Evolutionary conservation across 2,888 invertebrate species (phyloP).

Genomic region (Phyllotreta cruciferae): DNA sequence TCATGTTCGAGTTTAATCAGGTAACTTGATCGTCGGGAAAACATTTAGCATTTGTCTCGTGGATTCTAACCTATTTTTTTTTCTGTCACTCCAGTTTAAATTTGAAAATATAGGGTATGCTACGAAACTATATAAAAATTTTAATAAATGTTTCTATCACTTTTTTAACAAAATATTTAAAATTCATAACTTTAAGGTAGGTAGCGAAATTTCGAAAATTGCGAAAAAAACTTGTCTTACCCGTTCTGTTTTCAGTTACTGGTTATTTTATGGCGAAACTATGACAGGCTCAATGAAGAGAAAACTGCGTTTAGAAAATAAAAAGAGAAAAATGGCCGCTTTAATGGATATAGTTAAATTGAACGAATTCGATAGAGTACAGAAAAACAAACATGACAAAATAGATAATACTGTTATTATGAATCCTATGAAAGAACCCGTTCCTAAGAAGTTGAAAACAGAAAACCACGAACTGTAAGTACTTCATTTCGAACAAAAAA

Average conservation of each 20-base stretch:
- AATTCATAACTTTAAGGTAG: conserved; percentile 44
- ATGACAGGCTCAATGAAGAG: conserved; percentile 63
- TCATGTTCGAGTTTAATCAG: conserved; percentile 32
- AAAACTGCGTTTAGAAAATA: conserved; percentile 66
- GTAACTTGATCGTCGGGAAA: conserved; percentile 31
- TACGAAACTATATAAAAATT: conserved; percentile 48
- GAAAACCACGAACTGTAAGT: conserved; percentile 38
- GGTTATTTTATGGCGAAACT: conserved; percentile 44
- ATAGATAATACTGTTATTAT: conserved; percentile 30
- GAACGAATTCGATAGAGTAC: conserved; percentile 66
- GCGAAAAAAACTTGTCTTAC: conserved; percentile 12
- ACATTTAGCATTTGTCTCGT: conserved; percentile 37
- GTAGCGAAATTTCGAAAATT: not conserved
- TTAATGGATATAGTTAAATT: conserved; percentile 67
- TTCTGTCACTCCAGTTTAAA: conserved; percentile 35
- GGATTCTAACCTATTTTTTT: conserved; percentile 40
- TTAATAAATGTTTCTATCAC: conserved; percentile 46
- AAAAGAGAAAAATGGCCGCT: conserved; percentile 70
- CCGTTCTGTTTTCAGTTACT: conserved; percentile 42
- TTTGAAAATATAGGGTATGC: conserved; percentile 46
- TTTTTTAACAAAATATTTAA: conserved; percentile 43
- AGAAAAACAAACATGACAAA: conserved; percentile 48
- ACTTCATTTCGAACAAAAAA: too few relatives aligned
- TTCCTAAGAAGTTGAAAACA: conserved; percentile 46
- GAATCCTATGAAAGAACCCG: conserved; percentile 44